A percentile compares a stretch with the other conserved stretches of the same genome.
phyloP scores from a whole-genome alignment of 2,113 vertebrate genomes.

The Channa maculata region DNA sequence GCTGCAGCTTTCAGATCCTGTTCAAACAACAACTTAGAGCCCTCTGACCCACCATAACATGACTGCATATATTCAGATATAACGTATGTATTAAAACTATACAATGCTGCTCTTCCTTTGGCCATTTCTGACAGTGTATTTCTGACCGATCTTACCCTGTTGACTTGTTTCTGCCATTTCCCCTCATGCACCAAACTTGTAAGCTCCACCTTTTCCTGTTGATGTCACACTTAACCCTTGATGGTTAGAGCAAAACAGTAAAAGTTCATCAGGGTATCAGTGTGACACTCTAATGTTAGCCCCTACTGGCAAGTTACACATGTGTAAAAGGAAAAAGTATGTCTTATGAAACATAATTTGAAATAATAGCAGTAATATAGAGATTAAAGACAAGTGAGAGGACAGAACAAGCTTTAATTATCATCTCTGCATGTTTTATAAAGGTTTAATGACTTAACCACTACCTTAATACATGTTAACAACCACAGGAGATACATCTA shows the following conservation, averaged over 20 bases:
- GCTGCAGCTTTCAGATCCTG: constrained; percentile 1
- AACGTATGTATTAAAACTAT: background rate
- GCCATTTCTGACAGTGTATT: background rate
- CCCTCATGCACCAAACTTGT: background rate
- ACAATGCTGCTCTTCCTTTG: background rate
- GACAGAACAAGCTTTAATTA: background rate
- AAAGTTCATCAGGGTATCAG: background rate
- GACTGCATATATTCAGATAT: background rate
- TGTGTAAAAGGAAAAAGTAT: too few relatives aligned
- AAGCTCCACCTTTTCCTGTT: constrained; percentile 39
- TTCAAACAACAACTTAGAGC: background rate
- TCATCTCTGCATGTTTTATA: background rate
- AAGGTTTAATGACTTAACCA: background rate
- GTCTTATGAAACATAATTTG: too few relatives aligned
- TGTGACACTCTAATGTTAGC: too few relatives aligned
- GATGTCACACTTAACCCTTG: background rate
- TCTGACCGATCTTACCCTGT: constrained; percentile 44
- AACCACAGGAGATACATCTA: background rate
- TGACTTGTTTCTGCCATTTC: constrained; percentile 50
- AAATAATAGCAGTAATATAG: too few relatives aligned
- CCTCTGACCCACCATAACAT: background rate
- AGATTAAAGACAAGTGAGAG: background rate
- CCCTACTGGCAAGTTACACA: too few relatives aligned
- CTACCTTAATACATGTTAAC: background rate
- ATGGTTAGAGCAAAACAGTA: background rate